Evolutionary conservation across 1,140 invertebrate genomes (phyloP), one percentile per base, ranked within the genome.

Genomic region (Pogonus chalceus): DNA sequence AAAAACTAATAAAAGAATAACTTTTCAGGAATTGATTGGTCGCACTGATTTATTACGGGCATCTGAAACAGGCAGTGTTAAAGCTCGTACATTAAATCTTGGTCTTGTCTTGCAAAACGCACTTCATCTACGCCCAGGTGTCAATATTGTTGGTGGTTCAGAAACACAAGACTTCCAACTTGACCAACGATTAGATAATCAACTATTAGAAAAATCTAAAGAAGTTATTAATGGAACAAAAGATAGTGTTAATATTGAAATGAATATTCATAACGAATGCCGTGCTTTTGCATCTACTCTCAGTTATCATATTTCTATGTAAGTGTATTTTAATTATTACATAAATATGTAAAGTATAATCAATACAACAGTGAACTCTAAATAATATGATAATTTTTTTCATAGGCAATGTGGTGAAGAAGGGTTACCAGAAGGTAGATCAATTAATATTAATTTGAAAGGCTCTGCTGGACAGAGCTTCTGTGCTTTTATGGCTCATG

Each of bases 391-490:
- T 53, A 53, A 56, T 58, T 49, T 51, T 35, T 21, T 50, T 56
- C 54, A 54, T 60, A 95, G 90, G 69, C 90, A 89, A 78, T 90
- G 84, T 69, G 85, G 89, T 12, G 94, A 98, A 60, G 73, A 77
- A 23, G 96, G 96, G 37, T 73, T 99, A 20, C 90, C 93, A 7
- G 80, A 85, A 1, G 79, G 75, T 35, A 82, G 84, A 57, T 86
- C 82, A 57, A 92, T 99, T 54, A 84, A 90, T 59, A 89, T 99
- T 35, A 81, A 80, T 48, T 71, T 98, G 24, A 87, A 75, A 56
- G 96, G 96, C 7, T 95, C 92, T n/a, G 96, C 95, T 22, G 96
- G 96, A 23, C 96, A 99, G 74, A 98, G 93, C 68, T 98, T 99
- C 74, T 94, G 96, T 71, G 95, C 96, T n/a, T 99, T 99, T 74